A percentile compares a stretch with the other conserved stretches of the same genome.
Conservation (phyloP, 2,113 vertebrate genomes). For the Saguinus midas region DNA sequence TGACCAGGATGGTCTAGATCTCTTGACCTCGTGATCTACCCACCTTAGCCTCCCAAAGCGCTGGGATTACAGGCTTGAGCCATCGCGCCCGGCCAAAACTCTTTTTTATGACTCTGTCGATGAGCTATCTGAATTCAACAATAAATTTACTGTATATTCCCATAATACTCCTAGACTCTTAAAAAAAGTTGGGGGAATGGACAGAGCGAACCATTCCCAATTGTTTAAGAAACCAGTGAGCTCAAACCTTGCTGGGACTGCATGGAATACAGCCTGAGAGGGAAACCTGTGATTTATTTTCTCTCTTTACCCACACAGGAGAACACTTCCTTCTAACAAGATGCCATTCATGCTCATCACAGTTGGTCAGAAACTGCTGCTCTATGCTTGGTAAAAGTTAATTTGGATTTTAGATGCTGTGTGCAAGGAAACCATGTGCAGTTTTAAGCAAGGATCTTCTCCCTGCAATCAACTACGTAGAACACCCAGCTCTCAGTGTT, state of each 20-base stretch:
- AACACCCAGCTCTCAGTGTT: fast-evolving
- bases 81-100: not conserved
- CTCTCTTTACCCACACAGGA: not conserved
- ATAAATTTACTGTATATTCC: not conserved
- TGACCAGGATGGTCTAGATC: too few relatives aligned
- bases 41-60: too few relatives aligned
- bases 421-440: fast-evolving
- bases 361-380: not conserved
- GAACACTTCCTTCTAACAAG: not conserved
- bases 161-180: not conserved
- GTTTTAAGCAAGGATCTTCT: not conserved
- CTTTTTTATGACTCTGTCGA: not conserved
- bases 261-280: not conserved
- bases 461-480: not conserved
- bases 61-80: too few relatives aligned
- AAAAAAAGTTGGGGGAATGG: not conserved
- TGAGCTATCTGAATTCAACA: not conserved
- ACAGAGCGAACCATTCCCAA: not conserved
- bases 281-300: not conserved
- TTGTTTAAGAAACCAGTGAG: not conserved
- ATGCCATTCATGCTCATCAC: fast-evolving
- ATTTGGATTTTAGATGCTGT: not conserved
- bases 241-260: not conserved
- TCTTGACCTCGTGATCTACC: too few relatives aligned
- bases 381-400: not conserved